Conservation (phyloP, 1,140 invertebrate species). For the Zaprionus capensis region DNA sequence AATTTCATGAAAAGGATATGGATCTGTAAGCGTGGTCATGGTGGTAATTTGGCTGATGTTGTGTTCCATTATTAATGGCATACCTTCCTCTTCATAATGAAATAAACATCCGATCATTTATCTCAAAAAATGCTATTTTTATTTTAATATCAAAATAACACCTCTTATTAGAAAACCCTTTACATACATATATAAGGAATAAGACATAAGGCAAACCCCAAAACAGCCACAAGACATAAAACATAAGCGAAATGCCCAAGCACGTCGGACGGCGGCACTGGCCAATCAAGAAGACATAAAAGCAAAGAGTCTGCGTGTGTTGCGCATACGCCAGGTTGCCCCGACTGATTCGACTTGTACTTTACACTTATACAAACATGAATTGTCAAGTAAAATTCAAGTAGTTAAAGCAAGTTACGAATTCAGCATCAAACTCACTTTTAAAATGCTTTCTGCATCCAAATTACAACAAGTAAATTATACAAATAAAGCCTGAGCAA, state of each 20-base stretch:
- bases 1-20: no score
- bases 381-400: no score
- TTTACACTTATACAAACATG: no score
- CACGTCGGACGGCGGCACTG: slow-evolving; percentile 33
- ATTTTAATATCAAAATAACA: no score
- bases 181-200: slow-evolving; percentile 6
- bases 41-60: no score
- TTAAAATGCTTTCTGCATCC: not conserved
- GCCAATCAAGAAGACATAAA: slow-evolving; percentile 72
- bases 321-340: slow-evolving; percentile 44
- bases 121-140: no score
- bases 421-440: not conserved
- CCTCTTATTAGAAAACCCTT: no score
- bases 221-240: slow-evolving; percentile 49
- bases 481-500: not conserved
- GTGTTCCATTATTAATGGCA: no score
- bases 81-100: no score
- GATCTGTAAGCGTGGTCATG: no score
- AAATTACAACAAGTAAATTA: not conserved
- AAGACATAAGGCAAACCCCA: slow-evolving; percentile 35
- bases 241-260: slow-evolving; percentile 25
- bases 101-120: no score
- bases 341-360: no score
- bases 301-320: slow-evolving; percentile 29
- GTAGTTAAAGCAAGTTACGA: not conserved